Evolutionary conservation across 2,797 vertebrate genomes (phyloP), one percentile per base, ranked within the genome.

Genomic region (Melanotaenia boesemani): DNA sequence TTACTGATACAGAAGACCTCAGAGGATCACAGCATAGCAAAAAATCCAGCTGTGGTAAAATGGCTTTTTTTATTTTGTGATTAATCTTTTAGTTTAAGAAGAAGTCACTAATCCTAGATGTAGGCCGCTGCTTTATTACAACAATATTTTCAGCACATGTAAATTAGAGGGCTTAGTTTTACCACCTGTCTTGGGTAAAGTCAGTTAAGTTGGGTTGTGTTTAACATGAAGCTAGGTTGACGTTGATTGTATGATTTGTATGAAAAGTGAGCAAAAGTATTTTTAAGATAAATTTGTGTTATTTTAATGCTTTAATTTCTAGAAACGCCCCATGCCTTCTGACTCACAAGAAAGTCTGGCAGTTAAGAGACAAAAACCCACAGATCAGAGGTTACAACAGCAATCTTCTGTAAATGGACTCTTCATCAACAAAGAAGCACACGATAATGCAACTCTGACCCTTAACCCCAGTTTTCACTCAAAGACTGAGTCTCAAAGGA

Each of bases 261-360:
- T 37, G 10, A 16, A 64, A 63, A 68, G 4, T 46, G 18, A 20
- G 44, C 44, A 20, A 46, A 46, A 46, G 20, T 24, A 10, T 57
- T 30, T 59, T 6, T 44, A 37, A 11, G 41, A 26, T 71, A 13
- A 63, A 62, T 41, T 11, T 28, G 10, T 39, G 26, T 55, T 16
- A 1, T 61, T 3, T 59, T 20, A 11, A 16, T 52, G 11, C 32
- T 59, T 46, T 11, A 20, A 9, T 46, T 72, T 36, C 18, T 66
- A 96, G 95, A 96, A 96, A 93, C 95, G 95, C n/a, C 89, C 90
- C 6, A 76, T 93, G 84, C 90, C 92, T 86, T 90, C 72, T 44
- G 92, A 94, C 72, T 80, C 84, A 18, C 37, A 73, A 68, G 93
- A 95, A 65, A 91, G 70, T 37, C 85, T 89, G 10, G 84, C 80